Base-by-base conservation (phyloP, 2,113 vertebrate genomes). In the Neodontobutis hainanensis region DNA sequence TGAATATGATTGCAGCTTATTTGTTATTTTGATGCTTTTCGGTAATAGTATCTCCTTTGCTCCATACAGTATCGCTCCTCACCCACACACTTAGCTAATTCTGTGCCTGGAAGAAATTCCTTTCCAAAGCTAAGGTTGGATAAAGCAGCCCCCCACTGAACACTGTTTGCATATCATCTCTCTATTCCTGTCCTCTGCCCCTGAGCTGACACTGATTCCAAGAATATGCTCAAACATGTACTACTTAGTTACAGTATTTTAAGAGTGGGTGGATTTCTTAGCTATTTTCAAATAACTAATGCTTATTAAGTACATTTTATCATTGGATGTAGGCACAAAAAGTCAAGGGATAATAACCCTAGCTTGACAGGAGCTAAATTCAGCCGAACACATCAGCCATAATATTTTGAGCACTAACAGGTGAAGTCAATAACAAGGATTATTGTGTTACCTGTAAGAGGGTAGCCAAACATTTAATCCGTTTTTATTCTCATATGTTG, bases 121-220 rank as follows among this genome's bases (percentile, higher is more conserved):
- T 69, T 40, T 70, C 42, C 15, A 44, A 47, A 65, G 58, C 70
- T 68, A 76, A 79, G 55, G 78, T 45, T 72, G 46, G 60, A 69
- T 74, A 55, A 61, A 81, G 55, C 55, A 61, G 53, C 78, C 59
- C 66, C 69, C 60, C 63, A 44, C 70, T 87, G 57, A 69, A 61
- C 46, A 46, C 43, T 77, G 40, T 68, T 84, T 70, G 55, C 79
- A 68, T 45, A 70, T 4, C 11, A 46, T 65, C 44, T 68, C 11
- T 58, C 43, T 51, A 5, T 67, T 69, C 16, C 42, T 61, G 52
- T 63, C 42, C 58, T 49, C 34, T 64, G 63, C 51, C 74, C 40
- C 44, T 36, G 5, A 73, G 65, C 38, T 62, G 42, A 68, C 71
- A 46, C 50, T 0, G 65, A 50, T 55, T 61, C 11, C n/a, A 61